A percentile compares a stretch with the other conserved stretches of the same genome.
Evolutionary conservation across 2,113 vertebrate species (phyloP).

Genomic region (Gavia stellata): DNA sequence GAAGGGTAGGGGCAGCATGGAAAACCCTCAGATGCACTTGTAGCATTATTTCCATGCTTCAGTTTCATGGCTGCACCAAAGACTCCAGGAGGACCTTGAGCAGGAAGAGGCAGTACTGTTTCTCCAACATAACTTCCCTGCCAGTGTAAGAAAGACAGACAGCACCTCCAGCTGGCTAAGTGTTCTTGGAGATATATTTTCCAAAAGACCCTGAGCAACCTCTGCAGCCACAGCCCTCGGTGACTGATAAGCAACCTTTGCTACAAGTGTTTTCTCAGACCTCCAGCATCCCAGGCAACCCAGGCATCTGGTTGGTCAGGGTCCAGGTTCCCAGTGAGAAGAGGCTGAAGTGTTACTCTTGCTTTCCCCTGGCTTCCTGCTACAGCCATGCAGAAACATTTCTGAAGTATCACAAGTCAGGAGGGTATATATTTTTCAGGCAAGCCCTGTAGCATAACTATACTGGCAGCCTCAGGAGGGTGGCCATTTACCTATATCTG

Average conservation of each 20-base stretch:
- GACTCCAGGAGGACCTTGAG: not conserved
- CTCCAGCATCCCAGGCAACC: not conserved
- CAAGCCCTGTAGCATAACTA: not conserved
- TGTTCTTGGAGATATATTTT: not conserved
- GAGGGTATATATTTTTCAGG: not conserved
- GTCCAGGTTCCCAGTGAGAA: not conserved
- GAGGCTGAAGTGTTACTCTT: not conserved
- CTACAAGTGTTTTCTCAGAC: not conserved
- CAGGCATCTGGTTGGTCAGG: not conserved
- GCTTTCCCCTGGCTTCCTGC: not conserved
- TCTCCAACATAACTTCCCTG: not conserved
- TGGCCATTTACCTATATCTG: not conserved
- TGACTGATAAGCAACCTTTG: not conserved
- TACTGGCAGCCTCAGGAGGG: not conserved
- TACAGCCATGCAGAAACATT: not conserved
- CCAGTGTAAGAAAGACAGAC: not conserved
- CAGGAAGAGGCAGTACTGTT: not conserved
- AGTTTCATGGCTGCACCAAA: not conserved
- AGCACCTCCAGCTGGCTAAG: not conserved
- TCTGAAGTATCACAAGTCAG: not conserved
- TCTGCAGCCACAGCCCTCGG: not conserved
- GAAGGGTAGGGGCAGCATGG: not conserved
- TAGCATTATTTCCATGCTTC: not conserved
- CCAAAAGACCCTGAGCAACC: not conserved
- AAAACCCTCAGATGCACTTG: not conserved